A percentile compares a stretch with the other conserved stretches of the same genome.
Conservation (phyloP, 1,140 invertebrate species). For the Trichoplusia ni region DNA sequence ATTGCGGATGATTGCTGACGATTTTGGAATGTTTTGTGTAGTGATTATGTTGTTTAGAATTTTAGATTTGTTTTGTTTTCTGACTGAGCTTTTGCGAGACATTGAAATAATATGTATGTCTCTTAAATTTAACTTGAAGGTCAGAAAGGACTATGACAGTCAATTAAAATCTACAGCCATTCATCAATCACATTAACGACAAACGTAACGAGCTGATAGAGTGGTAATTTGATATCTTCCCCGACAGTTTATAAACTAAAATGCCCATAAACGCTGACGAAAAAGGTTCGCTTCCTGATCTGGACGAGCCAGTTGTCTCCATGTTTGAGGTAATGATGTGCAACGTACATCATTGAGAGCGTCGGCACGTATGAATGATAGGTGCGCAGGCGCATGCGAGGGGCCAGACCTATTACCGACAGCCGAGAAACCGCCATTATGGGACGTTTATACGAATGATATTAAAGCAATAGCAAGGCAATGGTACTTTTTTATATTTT, state of each 20-base stretch:
- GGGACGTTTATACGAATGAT: slow-evolving; percentile 28
- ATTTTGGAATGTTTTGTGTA: neutral
- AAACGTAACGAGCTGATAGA: slow-evolving; percentile 5
- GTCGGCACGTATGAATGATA: slow-evolving; percentile 52
- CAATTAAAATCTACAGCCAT: too few relatives aligned
- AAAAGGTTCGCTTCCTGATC: slow-evolving; percentile 12
- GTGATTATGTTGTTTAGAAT: too few relatives aligned
- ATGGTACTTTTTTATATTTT: too few relatives aligned
- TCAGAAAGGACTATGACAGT: too few relatives aligned
- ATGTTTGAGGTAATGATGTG: slow-evolving; percentile 39
- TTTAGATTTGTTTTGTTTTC: too few relatives aligned
- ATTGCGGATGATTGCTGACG: neutral
- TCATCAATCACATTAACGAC: neutral
- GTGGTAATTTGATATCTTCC: neutral
- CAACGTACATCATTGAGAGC: slow-evolving; percentile 46
- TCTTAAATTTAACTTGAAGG: too few relatives aligned
- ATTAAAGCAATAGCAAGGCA: too few relatives aligned
- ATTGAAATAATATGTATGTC: too few relatives aligned
- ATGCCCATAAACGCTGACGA: slow-evolving; percentile 3
- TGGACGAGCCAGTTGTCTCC: slow-evolving; percentile 27
- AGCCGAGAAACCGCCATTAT: slow-evolving; percentile 36
- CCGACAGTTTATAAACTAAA: slow-evolving; percentile 2
- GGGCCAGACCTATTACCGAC: slow-evolving; percentile 32
- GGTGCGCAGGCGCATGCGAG: slow-evolving; percentile 28
- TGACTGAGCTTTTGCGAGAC: too few relatives aligned